Evolutionary conservation across 2,888 invertebrate species (phyloP), one percentile per base, ranked within the genome.

Genomic region (Eupithecia subumbrata): DNA sequence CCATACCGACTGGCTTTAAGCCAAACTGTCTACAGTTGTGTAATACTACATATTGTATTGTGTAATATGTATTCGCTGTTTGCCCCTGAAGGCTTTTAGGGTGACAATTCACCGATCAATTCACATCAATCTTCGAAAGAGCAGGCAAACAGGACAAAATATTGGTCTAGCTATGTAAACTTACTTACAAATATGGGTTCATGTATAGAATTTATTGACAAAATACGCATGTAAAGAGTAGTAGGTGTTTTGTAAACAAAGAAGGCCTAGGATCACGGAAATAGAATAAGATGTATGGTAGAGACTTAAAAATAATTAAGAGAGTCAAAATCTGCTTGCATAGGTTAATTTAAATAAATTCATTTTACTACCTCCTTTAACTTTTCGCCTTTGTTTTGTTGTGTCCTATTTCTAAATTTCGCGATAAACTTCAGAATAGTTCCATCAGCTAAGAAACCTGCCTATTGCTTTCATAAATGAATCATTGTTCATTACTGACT

Each of bases 131-230:
- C 40, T 22, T 67, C 60, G 60, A 60, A 60, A 60, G 64, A 37
- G n/a, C 11, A n/a, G n/a, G 66, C 66, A 40, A 67, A 67, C 66
- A 11, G n/a, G 34, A n/a, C 37, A n/a, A 40, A 67, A 67, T 67
- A 67, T 37, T 64, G 34, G 64, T 16, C 34, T 64, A n/a, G 18
- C 34, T 9, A 9, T 64, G 34, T 64, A 16, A 18, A 64, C 25
- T 14, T 25, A 60, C 60, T 25, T 22, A 56, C 16, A 56, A 60
- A 60, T 25, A 25, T 25, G 22, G 60, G 60, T 25, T 60, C 14
- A 25, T 60, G 60, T 14, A 60, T 22, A 56, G 4, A 56, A 56
- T 3, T 56, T 22, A 56, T 56, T 56, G 56, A 52, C n/a, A n/a
- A n/a, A n/a, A n/a, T n/a, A 9, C 8, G 7, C 48, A 48, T 48